Evolutionary conservation across 1,140 invertebrate species (phyloP).

Genomic region (Bombus huntii): DNA sequence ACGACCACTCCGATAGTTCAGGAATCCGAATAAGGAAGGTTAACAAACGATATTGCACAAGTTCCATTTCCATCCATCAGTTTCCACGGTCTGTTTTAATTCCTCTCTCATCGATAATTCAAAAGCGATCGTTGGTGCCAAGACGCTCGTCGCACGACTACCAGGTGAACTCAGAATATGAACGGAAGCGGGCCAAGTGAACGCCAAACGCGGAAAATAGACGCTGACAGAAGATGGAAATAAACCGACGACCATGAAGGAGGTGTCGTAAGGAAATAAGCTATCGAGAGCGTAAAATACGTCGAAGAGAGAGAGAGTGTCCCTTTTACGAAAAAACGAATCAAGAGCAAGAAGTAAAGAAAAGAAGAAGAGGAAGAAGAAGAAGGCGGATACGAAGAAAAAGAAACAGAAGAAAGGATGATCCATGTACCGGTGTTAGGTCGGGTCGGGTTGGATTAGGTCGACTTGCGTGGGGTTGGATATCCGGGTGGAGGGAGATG

Average conservation of each 20-base stretch:
- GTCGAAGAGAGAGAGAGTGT: neutral
- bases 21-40: neutral
- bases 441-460: slow-evolving; percentile 53
- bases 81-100: slow-evolving; percentile 15
- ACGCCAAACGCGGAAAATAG: neutral
- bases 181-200: slow-evolving; percentile 20
- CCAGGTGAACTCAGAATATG: neutral
- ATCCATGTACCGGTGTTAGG: slow-evolving; percentile 46
- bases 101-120: slow-evolving; percentile 44
- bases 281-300: neutral
- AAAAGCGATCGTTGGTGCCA: slow-evolving; percentile 25
- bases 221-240: neutral
- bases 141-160: neutral
- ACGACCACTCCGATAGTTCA: neutral
- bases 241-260: neutral
- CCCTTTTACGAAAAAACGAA: neutral
- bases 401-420: slow-evolving; percentile 20
- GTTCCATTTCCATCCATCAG: slow-evolving; percentile 14
- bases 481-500: slow-evolving; percentile 46
- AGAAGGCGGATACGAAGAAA: neutral
- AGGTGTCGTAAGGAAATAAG: neutral
- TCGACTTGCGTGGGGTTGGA: slow-evolving; percentile 38
- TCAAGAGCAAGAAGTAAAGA: neutral
- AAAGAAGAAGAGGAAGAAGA: neutral
- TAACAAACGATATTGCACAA: slow-evolving; percentile 24